phyloP scores from a whole-genome alignment of 2,113 vertebrate genomes.

The Aptenodytes patagonicus region DNA sequence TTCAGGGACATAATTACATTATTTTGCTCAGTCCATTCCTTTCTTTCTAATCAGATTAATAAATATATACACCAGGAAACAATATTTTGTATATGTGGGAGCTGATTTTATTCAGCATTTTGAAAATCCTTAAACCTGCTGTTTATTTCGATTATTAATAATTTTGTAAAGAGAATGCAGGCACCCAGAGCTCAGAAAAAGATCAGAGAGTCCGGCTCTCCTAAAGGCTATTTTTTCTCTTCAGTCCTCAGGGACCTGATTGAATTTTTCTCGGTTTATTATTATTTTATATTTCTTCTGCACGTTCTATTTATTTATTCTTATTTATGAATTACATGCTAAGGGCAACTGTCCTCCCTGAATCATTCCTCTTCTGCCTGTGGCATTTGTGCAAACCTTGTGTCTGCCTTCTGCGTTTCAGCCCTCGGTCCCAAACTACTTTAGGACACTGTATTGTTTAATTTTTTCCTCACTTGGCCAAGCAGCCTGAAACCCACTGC shows the following conservation, averaged over 20 bases:
- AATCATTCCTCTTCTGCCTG: neutral
- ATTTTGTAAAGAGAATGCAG: constrained; percentile 7
- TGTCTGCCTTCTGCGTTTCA: neutral
- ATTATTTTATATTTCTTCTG: constrained; percentile 17
- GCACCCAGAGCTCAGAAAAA: neutral
- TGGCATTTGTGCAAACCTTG: neutral
- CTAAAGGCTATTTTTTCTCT: neutral
- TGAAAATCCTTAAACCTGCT: neutral
- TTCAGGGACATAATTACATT: neutral
- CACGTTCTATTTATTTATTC: neutral
- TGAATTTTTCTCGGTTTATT: neutral
- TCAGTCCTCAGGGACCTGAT: neutral
- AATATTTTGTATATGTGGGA: neutral
- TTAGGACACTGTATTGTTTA: neutral
- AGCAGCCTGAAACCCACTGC: constrained; percentile 1
- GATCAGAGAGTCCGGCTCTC: neutral
- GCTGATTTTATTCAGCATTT: neutral
- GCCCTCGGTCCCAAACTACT: neutral
- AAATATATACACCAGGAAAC: neutral
- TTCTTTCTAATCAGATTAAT: constrained; percentile 17
- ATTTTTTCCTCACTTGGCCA: constrained; percentile 6
- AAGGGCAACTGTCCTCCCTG: neutral
- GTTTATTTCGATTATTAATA: constrained; percentile 45
- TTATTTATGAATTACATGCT: neutral
- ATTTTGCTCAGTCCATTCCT: neutral